Evolutionary conservation across 2,113 vertebrate species (phyloP), one percentile per base, ranked within the genome.

Genomic region (Ptilorrhoa leucosticta): DNA sequence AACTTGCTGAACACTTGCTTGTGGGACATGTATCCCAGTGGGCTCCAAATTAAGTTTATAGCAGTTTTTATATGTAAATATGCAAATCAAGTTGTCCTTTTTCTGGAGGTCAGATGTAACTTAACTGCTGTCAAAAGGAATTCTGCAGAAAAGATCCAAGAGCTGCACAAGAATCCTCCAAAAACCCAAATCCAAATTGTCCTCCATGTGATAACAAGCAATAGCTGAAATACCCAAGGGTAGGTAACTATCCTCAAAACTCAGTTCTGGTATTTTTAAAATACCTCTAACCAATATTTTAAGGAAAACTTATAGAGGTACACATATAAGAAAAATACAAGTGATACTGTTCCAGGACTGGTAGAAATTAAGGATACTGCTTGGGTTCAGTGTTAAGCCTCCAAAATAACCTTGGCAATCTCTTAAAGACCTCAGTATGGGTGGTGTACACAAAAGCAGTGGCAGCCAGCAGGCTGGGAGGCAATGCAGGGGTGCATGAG

Each of bases 341-440:
- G 19, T 2, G 0, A 35, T 19, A 35, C 22, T 23, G 7, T 27
- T 30, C 14, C 35, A 42, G 37, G 8, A 76, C 70, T 71, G 0
- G 0, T 2, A 63, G n/a, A 76, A 48, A 54, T 17, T 33, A 80
- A 50, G 39, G 51, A 48, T 33, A 35, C 9, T 42, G 82, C 54
- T 50, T 23, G 47, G 9, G 10, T 50, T 96, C 47, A 56, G 58
- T 23, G 30, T 47, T 88, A 33, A 54, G 70, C 33, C 47, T 33
- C 42, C 85, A 81, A 80, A 92, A 89, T 77, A 63, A 90, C 68
- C 47, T 40, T 51, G 71, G 79, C 54, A 80, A 15, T 70, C 56
- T 90, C 82, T 51, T n/a, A 39, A 90, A 83, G 61, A 47, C 44
- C 47, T 83, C 42, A 2, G 2, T 18, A n/a, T 8, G 1, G 2